Base-by-base conservation (phyloP, 2,888 invertebrate genomes). In the Callinectes sapidus region DNA sequence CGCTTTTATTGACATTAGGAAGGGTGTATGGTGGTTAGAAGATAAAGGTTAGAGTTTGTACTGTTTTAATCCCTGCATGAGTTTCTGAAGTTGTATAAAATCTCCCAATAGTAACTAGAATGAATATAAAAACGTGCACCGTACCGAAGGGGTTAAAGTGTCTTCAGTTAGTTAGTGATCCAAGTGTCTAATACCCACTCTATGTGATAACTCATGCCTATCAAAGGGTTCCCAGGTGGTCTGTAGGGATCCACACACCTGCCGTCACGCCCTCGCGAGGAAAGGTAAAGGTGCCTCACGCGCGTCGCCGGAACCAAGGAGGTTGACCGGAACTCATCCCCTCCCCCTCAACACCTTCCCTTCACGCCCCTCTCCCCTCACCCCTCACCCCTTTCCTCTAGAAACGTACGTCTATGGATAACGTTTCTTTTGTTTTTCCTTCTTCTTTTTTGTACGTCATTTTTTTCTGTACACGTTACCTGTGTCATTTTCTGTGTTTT, bases 211-310 rank as follows among this genome's bases (percentile, higher is more conserved):
- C n/a, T 71, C 71, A 28, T 71, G n/a, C 71, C n/a, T 71, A n/a
- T n/a, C 71, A 71, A 71, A 13, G 71, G 28, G 28, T 28, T 71
- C n/a, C 28, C 71, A 71, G n/a, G 71, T 28, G n/a, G 71, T 28
- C 71, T 28, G n/a, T 23, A 71, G n/a, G 71, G 48, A 10, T 48
- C 8, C 28, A n/a, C 71, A 71, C 71, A 71, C 71, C 71, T 71
- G 71, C 71, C 71, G 71, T 71, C 71, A 71, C 71, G 71, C 71
- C 71, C 71, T 71, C n/a, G 6, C 23, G 71, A 71, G n/a, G 71
- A 71, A 10, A n/a, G 23, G 71, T n/a, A 71, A 10, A n/a, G 23
- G 71, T n/a, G 71, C 71, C 71, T 71, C 71, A 10, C n/a, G n/a
- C 71, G 71, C 71, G 71, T 71, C 71, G 28, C 28, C 71, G 71